A percentile compares a stretch with the other conserved stretches of the same genome.
These are phyloP conservation scores for Galeopterus variegatus DNA, from an alignment of 2,113 vertebrate species.

Conservation along the genomic window DNA sequence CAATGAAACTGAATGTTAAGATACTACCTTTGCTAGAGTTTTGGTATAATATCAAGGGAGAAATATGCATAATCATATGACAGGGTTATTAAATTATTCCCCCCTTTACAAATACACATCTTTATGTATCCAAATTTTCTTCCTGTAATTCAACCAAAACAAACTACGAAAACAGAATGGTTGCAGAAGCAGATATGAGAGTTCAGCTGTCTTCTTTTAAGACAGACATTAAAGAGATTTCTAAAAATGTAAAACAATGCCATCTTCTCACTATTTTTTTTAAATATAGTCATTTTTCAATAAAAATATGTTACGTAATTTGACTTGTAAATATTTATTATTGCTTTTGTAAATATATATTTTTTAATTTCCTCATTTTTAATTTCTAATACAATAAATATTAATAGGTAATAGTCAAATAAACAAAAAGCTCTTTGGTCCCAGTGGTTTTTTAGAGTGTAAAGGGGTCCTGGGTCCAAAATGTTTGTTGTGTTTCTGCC, in stretches of 20 bases:
- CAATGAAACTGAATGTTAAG: not conserved
- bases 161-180: not conserved
- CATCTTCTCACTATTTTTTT: not conserved
- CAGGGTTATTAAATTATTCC: not conserved
- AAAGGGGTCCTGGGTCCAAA: not conserved
- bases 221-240: not conserved
- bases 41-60: not conserved
- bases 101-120: not conserved
- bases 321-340: not conserved
- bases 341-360: not conserved
- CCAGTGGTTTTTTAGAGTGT: not conserved
- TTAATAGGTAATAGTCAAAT: not conserved
- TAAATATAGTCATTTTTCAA: not conserved
- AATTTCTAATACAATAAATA: not conserved
- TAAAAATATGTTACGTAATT: not conserved
- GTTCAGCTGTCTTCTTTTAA: not conserved
- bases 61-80: not conserved
- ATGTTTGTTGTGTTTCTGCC: not conserved
- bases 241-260: not conserved
- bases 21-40: not conserved
- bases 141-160: conserved; percentile 5
- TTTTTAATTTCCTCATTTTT: not conserved
- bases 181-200: not conserved
- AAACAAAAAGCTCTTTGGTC: not conserved
- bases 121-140: not conserved